Conservation (phyloP, 1,140 invertebrate species). For the Elysia chlorotica region DNA sequence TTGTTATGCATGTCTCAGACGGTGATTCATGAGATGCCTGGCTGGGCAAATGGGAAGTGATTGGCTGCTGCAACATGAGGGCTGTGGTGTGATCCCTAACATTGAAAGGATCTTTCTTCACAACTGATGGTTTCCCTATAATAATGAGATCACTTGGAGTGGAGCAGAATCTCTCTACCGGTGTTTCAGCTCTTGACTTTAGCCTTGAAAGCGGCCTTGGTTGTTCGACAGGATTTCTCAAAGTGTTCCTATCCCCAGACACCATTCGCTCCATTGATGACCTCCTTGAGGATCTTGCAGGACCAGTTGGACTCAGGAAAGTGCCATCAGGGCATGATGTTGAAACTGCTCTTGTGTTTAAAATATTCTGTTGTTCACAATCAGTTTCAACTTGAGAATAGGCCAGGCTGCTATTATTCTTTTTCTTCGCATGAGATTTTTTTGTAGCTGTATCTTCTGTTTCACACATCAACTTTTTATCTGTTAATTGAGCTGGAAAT, state of each 20-base stretch:
- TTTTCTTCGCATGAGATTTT: neutral
- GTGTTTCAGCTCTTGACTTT: neutral
- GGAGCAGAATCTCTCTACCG: neutral
- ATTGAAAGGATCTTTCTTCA: too few species aligned
- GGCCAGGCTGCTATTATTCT: neutral
- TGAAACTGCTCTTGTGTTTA: too few species aligned
- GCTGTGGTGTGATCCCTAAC: neutral
- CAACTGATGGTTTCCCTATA: too few species aligned
- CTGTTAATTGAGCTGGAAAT: too few species aligned
- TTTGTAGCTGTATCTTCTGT: neutral
- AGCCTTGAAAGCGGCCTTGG: neutral
- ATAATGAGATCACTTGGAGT: too few species aligned
- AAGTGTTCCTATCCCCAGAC: neutral
- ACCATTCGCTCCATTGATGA: conserved; percentile 9
- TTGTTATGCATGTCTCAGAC: too few species aligned
- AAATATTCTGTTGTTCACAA: too few species aligned
- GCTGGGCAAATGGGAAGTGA: too few species aligned
- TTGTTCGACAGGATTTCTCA: conserved; percentile 1
- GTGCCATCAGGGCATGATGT: neutral
- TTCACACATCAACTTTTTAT: too few species aligned
- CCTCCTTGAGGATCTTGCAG: conserved; percentile 12
- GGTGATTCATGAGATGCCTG: too few species aligned
- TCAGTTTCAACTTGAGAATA: too few species aligned
- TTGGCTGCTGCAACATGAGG: neutral
- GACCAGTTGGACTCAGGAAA: conserved; percentile 18